These are phyloP conservation scores for Julus scandinavius DNA, from an alignment of 2,888 invertebrate species.

Conservation along the genomic window DNA sequence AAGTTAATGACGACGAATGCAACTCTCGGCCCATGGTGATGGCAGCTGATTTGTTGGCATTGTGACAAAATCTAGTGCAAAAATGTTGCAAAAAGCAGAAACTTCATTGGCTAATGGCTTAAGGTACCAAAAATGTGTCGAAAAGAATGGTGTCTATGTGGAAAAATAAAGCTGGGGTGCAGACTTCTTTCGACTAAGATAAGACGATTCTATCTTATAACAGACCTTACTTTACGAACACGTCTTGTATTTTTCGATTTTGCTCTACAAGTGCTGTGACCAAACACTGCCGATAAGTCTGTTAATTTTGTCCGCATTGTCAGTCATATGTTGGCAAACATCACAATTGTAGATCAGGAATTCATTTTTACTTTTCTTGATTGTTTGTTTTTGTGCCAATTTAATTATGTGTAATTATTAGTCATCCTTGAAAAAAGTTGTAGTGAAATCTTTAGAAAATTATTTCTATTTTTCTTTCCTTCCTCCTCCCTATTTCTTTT, in stretches of 20 bases:
- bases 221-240: no score
- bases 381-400: slow-evolving; percentile 41
- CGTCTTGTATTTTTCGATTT: not conserved
- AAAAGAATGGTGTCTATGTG: no score
- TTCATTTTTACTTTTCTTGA: not conserved
- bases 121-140: no score
- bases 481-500: not conserved
- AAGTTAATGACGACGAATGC: no score
- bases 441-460: slow-evolving; percentile 6
- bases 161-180: no score
- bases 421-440: not conserved
- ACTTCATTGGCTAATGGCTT: no score
- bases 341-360: slow-evolving; percentile 11
- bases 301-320: not conserved
- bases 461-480: not conserved
- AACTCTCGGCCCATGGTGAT: no score
- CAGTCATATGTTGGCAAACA: not conserved
- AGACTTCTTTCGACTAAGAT: no score
- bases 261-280: not conserved
- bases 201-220: no score
- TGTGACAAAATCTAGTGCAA: no score
- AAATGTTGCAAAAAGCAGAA: no score
- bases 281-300: not conserved
- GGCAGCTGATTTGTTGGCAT: no score
- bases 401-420: slow-evolving; percentile 24